phyloP scores from a whole-genome alignment of 2,113 vertebrate genomes.

The Pseudorasbora parva region DNA sequence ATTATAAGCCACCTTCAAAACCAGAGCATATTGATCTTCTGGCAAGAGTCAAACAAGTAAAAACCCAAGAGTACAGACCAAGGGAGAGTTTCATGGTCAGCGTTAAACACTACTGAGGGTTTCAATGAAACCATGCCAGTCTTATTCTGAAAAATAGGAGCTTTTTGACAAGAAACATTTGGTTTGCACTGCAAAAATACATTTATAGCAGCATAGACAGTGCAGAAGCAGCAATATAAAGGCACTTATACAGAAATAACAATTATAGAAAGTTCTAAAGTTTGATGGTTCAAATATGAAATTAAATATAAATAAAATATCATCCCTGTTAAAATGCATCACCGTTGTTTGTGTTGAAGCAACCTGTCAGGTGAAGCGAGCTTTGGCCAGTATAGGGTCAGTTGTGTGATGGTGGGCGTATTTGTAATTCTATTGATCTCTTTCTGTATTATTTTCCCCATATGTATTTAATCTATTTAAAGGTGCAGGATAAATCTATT shows the following conservation, averaged over 20 bases:
- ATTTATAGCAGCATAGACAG: conserved; percentile 13
- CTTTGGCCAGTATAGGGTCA: neutral
- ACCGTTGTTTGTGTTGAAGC: too few relatives aligned
- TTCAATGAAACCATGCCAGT: conserved; percentile 2
- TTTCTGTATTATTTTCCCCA: neutral
- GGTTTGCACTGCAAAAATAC: conserved; percentile 27
- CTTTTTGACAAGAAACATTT: conserved; percentile 34
- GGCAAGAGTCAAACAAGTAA: conserved; percentile 28
- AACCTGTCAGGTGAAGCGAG: neutral
- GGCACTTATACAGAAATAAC: neutral
- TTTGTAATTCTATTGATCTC: conserved; percentile 15
- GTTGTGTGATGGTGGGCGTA: neutral
- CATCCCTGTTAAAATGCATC: too few relatives aligned
- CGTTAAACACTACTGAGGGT: conserved; percentile 30
- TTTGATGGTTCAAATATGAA: conserved; percentile 8
- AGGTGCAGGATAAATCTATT: conserved; percentile 30
- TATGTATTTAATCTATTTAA: conserved; percentile 36
- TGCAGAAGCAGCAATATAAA: neutral
- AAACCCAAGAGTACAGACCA: neutral
- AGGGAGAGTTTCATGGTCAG: conserved; percentile 37
- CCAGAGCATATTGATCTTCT: conserved; percentile 26
- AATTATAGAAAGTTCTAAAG: neutral
- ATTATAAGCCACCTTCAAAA: conserved; percentile 49
- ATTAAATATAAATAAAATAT: neutral
- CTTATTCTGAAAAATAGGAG: conserved; percentile 26